These are phyloP conservation scores for Margarornis squamiger DNA, from an alignment of 2,797 vertebrate species.

Conservation along the genomic window DNA sequence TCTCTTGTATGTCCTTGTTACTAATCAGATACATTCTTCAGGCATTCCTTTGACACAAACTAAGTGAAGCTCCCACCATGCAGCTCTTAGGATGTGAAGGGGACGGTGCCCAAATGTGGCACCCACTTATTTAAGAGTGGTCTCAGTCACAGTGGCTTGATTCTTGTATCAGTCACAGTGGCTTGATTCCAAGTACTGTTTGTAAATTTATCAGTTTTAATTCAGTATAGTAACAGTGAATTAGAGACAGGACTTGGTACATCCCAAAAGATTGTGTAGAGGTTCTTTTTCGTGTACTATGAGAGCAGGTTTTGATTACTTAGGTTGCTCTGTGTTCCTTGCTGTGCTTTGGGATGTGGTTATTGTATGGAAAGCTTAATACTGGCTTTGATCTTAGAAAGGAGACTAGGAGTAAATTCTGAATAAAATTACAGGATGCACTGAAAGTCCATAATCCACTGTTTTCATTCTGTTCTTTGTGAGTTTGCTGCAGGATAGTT, in stretches of 20 bases:
- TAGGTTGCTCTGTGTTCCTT: not conserved
- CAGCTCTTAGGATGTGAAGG: not conserved
- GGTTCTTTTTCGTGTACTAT: not conserved
- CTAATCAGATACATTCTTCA: not conserved
- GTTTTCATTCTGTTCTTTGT: not conserved
- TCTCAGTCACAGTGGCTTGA: not conserved
- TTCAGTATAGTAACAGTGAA: not conserved
- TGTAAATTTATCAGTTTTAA: not conserved
- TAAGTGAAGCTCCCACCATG: not conserved
- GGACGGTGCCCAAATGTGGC: not conserved
- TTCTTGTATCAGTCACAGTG: not conserved
- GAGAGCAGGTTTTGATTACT: not conserved
- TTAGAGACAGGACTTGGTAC: not conserved
- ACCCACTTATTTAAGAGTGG: not conserved
- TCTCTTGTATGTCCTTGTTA: not conserved
- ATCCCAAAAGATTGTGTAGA: not conserved
- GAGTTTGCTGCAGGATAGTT: not conserved
- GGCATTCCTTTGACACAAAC: not conserved
- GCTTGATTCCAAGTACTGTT: not conserved
- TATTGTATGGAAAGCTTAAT: not conserved
- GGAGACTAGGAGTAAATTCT: not conserved
- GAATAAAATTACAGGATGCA: not conserved
- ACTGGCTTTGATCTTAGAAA: not conserved
- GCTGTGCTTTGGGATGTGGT: not conserved
- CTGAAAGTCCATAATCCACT: not conserved